These are phyloP conservation scores for Venustaconcha ellipsiformis DNA, from an alignment of 1,140 invertebrate species.

Conservation along the genomic window DNA sequence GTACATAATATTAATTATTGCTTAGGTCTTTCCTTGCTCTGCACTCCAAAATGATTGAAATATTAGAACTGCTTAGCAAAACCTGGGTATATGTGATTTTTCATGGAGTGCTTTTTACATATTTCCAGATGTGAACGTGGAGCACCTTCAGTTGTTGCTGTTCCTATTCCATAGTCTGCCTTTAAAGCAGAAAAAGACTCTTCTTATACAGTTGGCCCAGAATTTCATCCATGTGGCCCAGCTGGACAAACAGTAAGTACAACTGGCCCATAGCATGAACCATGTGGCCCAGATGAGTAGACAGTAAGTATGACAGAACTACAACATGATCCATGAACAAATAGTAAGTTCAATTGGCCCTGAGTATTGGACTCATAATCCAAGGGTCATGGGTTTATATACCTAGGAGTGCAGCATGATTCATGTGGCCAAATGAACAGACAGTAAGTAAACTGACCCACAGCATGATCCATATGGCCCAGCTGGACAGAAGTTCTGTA, in stretches of 20 bases:
- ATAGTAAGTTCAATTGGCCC: too few relatives aligned
- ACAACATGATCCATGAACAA: background rate
- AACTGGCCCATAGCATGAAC: background rate
- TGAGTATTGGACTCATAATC: too few relatives aligned
- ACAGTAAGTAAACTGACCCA: too few relatives aligned
- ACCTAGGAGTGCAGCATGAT: too few relatives aligned
- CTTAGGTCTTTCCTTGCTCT: too few relatives aligned
- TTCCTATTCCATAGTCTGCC: conserved; percentile 95
- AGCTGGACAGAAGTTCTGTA: conserved; percentile 18
- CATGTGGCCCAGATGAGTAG: conserved; percentile 36
- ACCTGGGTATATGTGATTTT: too few relatives aligned
- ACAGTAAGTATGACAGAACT: conserved; percentile 15
- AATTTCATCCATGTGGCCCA: conserved; percentile 49
- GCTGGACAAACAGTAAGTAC: conserved; percentile 41
- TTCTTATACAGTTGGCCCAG: conserved; percentile 77
- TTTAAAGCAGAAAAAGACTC: conserved; percentile 95
- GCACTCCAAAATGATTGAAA: too few relatives aligned
- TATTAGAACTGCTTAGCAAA: too few relatives aligned
- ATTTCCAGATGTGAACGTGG: conserved; percentile 82
- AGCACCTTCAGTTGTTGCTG: conserved; percentile 92
- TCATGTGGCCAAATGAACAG: too few relatives aligned
- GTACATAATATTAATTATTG: too few relatives aligned
- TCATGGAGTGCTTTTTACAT: too few relatives aligned
- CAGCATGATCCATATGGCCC: conserved; percentile 13
- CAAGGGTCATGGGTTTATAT: too few relatives aligned